Base-by-base conservation (phyloP, 2,113 vertebrate species). In the Rhinogobius similis region DNA sequence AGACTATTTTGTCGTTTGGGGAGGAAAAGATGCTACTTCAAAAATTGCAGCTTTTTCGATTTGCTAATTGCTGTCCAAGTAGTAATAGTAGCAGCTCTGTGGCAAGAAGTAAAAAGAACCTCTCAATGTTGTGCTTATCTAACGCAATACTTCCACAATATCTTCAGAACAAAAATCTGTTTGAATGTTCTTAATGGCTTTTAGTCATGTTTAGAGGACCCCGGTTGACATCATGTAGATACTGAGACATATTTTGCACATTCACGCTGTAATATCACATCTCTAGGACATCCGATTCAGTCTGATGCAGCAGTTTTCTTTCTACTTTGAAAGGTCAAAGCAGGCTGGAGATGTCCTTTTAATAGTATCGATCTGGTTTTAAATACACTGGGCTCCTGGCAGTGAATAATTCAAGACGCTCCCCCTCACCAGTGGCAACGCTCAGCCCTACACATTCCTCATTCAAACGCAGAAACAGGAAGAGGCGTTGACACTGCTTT, bases 401-500 rank as follows among this genome's bases (percentile, higher is more conserved):
- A 63, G 88, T 92, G 79, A 93, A 91, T 91, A 85, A 93, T 91
- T 93, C 86, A 92, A 80, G 89, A 32, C 46, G 10, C 66, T 81
- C 73, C 71, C 39, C 68, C 63, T 50, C 69, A 69, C 56, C 56
- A 59, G 0, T 5, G 67, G 62, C 46, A 66, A 56, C 58, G 50
- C 18, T 24, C 3, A 1, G 48, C 41, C 29, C 68, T n/a, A n/a
- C 61, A 68, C 23, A 14, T 39, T 67, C 50, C 48, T 26, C 5
- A 10, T 53, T 59, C 21, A 64, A 29, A 21, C 16, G 39, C 32
- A 50, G 32, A 53, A 36, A 27, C 41, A 38, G 18, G 14, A 21
- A 38, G 24, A n/a, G 23, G 16, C 52, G n/a, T 36, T 24, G 10
- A 10, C 12, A 14, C 13, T 27, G 64, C 69, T 38, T 36, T 76